Evolutionary conservation across 2,888 invertebrate species (phyloP), one percentile per base, ranked within the genome.

Genomic region (Tetragonula carbonaria): DNA sequence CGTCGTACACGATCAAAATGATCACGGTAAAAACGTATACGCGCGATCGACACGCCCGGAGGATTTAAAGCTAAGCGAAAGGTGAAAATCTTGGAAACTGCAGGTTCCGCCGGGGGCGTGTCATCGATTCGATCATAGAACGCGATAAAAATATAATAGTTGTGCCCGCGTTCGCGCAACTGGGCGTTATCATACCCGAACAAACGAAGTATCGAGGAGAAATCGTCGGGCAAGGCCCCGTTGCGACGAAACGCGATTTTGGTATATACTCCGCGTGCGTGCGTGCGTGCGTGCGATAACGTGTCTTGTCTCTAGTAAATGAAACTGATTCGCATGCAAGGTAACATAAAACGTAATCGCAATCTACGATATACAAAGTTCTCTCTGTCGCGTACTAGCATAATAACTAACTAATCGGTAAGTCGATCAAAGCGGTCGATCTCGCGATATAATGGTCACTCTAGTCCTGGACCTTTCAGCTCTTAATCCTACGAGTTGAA

Each of bases 321-420:
- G 80, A 53, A 84, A 78, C 66, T 72, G 53, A 59, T 53, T 79
- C 82, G 79, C 86, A 85, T 86, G 85, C 85, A 85, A 74, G 65
- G 74, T 83, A 83, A 83, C 76, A 83, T 76, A 83, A 50, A 51
- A 71, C 21, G 45, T 72, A 45, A 45, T 70, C 71, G 67, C 59
- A 59, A 59, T 65, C 53, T 59, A 77, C 16, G 45, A 68, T 67
- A 65, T 33, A 45, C 45, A 74, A 75, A 71, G 28, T 45, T 59
- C 59, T 66, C 38, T 74, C 28, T 23, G 38, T 16, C 18, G 11
- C 28, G 8, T 62, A 18, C 6, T 38, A 18, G 2, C 16, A 8
- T 45, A 16, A 33, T 33, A 33, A 3, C 23, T 5, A 45, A 62
- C 45, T 45, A 45, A 38, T 0, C 14, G 21, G 8, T 18, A 1